These are phyloP conservation scores for Machimus atricapillus DNA, from an alignment of 2,888 invertebrate genomes.

Conservation along the genomic window DNA sequence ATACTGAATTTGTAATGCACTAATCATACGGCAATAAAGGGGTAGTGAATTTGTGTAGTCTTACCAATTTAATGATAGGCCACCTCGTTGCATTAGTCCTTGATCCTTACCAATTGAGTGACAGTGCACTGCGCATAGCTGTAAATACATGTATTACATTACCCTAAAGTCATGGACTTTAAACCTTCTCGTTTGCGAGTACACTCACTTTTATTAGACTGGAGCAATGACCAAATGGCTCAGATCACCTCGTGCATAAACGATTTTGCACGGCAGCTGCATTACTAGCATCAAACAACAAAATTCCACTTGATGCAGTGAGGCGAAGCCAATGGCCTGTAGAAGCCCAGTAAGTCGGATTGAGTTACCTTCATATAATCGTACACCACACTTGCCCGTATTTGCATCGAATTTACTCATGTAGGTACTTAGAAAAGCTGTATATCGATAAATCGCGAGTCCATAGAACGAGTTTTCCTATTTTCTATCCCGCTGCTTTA, in stretches of 20 bases:
- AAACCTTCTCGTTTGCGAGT: not conserved
- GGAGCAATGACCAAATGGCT: not conserved
- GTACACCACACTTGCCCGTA: not conserved
- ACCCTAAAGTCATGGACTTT: not conserved
- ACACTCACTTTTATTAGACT: not conserved
- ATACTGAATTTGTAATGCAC: too few relatives aligned
- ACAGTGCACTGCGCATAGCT: not conserved
- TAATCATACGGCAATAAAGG: not conserved
- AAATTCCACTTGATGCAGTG: not conserved
- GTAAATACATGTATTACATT: not conserved
- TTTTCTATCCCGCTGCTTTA: not conserved
- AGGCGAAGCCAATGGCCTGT: not conserved
- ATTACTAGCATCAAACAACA: not conserved
- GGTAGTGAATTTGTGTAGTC: not conserved
- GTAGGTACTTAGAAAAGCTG: not conserved
- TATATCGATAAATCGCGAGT: not conserved
- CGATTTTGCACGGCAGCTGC: not conserved
- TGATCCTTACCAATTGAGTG: not conserved
- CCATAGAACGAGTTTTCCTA: slow-evolving; percentile 2
- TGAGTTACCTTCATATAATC: not conserved
- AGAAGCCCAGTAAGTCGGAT: not conserved
- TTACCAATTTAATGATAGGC: too few relatives aligned
- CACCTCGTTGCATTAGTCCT: too few relatives aligned
- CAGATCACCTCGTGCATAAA: not conserved
- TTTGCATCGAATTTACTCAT: not conserved